Evolutionary conservation across 2,797 vertebrate genomes (phyloP).

Genomic region (Dallia pectoralis): DNA sequence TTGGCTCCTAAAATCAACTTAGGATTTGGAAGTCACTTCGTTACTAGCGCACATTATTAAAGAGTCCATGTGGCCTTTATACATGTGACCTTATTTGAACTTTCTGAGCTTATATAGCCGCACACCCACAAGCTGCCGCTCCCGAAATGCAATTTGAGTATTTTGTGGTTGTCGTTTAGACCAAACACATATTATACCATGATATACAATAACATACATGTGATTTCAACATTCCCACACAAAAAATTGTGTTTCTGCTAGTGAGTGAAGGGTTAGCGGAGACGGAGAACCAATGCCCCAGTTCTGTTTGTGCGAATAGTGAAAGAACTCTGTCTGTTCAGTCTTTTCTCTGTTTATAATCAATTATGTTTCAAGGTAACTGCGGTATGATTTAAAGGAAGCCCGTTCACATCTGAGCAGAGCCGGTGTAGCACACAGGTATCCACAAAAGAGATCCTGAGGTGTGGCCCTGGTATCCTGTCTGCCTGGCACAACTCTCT

Average conservation of each 20-base stretch:
- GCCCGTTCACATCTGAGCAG: slow-evolving; percentile 56
- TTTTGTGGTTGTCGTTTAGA: not conserved
- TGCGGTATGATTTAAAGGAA: slow-evolving; percentile 59
- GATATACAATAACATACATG: not conserved
- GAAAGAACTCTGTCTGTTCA: slow-evolving; percentile 54
- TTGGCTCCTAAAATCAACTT: not conserved
- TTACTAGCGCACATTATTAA: not conserved
- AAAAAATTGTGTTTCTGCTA: slow-evolving; percentile 33
- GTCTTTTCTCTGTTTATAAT: slow-evolving; percentile 64
- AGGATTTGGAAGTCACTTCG: not conserved
- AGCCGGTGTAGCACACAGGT: slow-evolving; percentile 36
- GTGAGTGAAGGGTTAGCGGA: slow-evolving; percentile 38
- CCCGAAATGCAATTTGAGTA: no score
- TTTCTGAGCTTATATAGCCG: no score
- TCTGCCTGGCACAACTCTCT: slow-evolving; percentile 46
- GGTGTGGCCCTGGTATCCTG: slow-evolving; percentile 38
- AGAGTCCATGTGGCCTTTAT: no score
- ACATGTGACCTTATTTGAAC: no score
- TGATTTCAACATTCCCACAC: slow-evolving; percentile 25
- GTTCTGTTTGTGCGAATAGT: slow-evolving; percentile 25
- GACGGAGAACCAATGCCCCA: slow-evolving; percentile 27
- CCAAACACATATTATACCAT: slow-evolving; percentile 20
- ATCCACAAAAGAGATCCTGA: slow-evolving; percentile 27
- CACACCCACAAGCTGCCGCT: no score
- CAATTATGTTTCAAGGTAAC: slow-evolving; percentile 66